A percentile compares a stretch with the other conserved stretches of the same genome.
phyloP scores from a whole-genome alignment of 2,797 vertebrate genomes.

The Labroides dimidiatus region DNA sequence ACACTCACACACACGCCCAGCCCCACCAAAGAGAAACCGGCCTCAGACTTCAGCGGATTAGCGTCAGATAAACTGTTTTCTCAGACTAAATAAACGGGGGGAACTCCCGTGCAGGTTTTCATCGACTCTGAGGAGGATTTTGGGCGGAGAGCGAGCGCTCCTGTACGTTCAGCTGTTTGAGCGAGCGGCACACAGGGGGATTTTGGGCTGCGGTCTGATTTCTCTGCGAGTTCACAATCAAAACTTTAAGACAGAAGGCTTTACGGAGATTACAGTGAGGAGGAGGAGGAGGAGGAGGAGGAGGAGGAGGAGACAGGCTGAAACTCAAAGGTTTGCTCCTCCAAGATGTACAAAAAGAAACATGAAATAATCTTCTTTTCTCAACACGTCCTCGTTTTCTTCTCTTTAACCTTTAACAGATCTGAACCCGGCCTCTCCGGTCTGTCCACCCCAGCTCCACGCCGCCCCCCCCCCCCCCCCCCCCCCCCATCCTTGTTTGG shows the following conservation, averaged over 20 bases:
- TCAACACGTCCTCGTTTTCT: too few relatives aligned
- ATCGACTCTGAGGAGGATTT: conserved; percentile 43
- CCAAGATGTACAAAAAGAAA: too few relatives aligned
- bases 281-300: too few relatives aligned
- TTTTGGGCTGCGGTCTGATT: conserved; percentile 58
- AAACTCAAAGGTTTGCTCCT: too few relatives aligned
- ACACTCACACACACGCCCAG: neutral
- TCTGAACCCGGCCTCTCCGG: neutral
- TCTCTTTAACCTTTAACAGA: too few relatives aligned
- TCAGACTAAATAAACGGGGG: conserved; percentile 51
- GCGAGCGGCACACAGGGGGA: conserved; percentile 17
- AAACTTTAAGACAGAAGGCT: conserved; percentile 34
- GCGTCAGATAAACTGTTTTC: conserved; percentile 35
- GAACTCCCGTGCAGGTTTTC: conserved; percentile 61
- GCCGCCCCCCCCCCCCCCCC: neutral
- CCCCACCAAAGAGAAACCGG: conserved; percentile 12
- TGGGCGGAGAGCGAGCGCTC: conserved; percentile 51
- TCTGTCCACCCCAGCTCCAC: rapidly evolving
- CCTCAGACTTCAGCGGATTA: conserved; percentile 48
- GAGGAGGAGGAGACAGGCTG: too few relatives aligned
- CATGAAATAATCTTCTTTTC: too few relatives aligned
- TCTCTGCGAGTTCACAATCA: conserved; percentile 29
- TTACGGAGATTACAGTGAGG: conserved; percentile 25
- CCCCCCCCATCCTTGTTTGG: neutral
- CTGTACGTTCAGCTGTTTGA: conserved; percentile 49